Evolutionary conservation across 2,888 invertebrate species (phyloP).

Genomic region (Drosophila eohydei): DNA sequence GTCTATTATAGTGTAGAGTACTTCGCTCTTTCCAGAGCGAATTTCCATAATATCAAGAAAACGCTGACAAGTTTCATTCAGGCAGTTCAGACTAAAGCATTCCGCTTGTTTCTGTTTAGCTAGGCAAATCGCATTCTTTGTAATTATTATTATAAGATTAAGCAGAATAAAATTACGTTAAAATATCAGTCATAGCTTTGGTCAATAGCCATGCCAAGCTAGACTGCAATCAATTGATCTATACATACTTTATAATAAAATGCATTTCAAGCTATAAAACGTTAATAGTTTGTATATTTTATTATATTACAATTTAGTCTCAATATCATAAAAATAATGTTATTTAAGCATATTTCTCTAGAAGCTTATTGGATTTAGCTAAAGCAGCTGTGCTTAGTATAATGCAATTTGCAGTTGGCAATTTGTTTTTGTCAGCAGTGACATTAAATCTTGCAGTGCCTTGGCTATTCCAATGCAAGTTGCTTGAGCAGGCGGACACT

Average conservation of each 20-base stretch:
- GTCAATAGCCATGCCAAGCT: too few species aligned
- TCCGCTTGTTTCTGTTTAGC: too few species aligned
- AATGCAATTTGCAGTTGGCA: conserved; percentile 13
- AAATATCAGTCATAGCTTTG: too few species aligned
- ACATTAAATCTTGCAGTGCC: conserved; percentile 11
- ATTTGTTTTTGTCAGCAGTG: conserved; percentile 6
- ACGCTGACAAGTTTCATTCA: too few species aligned
- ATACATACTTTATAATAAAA: not conserved
- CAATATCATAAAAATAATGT: not conserved
- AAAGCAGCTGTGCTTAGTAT: conserved; percentile 2
- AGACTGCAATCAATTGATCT: too few species aligned
- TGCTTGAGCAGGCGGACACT: conserved; percentile 25
- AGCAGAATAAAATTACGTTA: too few species aligned
- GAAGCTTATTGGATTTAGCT: not conserved
- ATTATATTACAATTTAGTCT: not conserved
- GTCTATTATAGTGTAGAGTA: too few species aligned
- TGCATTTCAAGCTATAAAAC: not conserved
- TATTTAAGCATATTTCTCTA: not conserved
- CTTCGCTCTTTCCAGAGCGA: too few species aligned
- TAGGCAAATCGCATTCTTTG: too few species aligned
- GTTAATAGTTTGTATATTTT: not conserved
- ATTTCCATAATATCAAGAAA: too few species aligned
- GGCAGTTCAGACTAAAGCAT: too few species aligned
- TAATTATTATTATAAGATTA: too few species aligned
- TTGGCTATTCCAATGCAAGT: conserved; percentile 36